Base-by-base conservation (phyloP, 2,113 vertebrate genomes). In the Bostrychus sinensis region DNA sequence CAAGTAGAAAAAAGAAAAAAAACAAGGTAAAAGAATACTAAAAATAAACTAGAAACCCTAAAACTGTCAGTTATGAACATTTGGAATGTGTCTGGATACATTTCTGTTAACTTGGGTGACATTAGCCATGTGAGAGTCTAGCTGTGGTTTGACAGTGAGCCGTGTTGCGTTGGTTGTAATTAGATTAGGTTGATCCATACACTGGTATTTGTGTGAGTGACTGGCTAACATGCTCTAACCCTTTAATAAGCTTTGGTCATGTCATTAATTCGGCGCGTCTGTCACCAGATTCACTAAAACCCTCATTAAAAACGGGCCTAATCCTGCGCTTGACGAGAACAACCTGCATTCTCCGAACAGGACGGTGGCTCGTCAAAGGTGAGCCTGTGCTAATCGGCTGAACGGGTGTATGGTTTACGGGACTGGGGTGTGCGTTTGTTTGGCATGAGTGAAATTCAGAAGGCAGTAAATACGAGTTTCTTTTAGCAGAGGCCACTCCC, bases 171-270 rank as follows among this genome's bases (percentile, higher is more conserved):
- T 69, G 80, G 60, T n/a, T 70, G 46, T 90, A 91, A 92, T 91
- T 92, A 82, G 85, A 90, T 92, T 91, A 91, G 72, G 75, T 62
- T 68, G 74, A 80, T 86, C 77, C 70, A 41, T 63, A 45, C 65
- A 38, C 20, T 23, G 34, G 62, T 5, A 51, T 61, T 61, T 72
- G 17, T 64, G 37, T 78, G 75, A 85, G 65, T 70, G 69, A 63
- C 77, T 78, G 45, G 53, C 42, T 80, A 67, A 73, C 78, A 65
- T 72, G 71, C 68, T 46, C 46, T 74, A 83, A 86, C 83, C 46
- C 75, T 3, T 56, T 84, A 83, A 88, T 82, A 85, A 78, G 85
- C 83, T 85, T 84, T 81, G 56, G 74, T 78, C 51, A 14, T 83
- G 84, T 81, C 84, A 83, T 89, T 90, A 84, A 85, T 74, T 53